phyloP scores from a whole-genome alignment of 2,888 invertebrate species.

The Ferrisia virgata region DNA sequence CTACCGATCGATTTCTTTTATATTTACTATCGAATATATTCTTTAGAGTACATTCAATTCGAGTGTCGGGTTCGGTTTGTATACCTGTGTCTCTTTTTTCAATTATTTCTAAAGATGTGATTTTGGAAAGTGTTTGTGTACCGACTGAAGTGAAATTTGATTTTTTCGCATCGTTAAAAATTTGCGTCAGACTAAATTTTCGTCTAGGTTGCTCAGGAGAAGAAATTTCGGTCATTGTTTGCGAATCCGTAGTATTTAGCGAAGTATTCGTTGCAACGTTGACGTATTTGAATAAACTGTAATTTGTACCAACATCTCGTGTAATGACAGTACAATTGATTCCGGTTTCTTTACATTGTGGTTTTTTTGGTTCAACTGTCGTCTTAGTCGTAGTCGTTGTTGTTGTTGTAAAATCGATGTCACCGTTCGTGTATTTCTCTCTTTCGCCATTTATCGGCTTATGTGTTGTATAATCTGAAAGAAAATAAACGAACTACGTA shows the following conservation, averaged over 20 bases:
- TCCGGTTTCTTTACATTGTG: slow-evolving; percentile 55
- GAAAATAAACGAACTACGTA: neutral
- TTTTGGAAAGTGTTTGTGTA: slow-evolving; percentile 34
- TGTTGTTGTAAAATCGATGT: neutral
- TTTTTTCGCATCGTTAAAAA: slow-evolving; percentile 5
- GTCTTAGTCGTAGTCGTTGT: neutral
- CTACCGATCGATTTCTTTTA: neutral
- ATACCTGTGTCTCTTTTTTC: slow-evolving; percentile 48
- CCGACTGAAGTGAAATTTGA: slow-evolving; percentile 30
- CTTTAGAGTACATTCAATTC: neutral
- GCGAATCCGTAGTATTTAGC: slow-evolving; percentile 51
- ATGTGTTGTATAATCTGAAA: neutral
- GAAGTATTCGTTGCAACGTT: slow-evolving; percentile 33
- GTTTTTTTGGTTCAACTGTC: neutral
- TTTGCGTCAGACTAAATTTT: slow-evolving; percentile 26
- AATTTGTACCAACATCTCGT: slow-evolving; percentile 61
- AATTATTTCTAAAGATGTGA: slow-evolving; percentile 40
- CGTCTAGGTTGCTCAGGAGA: neutral
- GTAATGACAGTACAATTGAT: slow-evolving; percentile 64
- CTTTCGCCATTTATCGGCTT: slow-evolving; percentile 10
- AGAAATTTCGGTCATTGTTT: slow-evolving; percentile 50
- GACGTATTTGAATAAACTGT: neutral
- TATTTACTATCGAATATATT: slow-evolving; percentile 24
- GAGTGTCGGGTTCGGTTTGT: slow-evolving; percentile 23
- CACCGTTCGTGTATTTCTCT: neutral